These are phyloP conservation scores for Tenualosa ilisha DNA, from an alignment of 2,797 vertebrate genomes.

Conservation along the genomic window DNA sequence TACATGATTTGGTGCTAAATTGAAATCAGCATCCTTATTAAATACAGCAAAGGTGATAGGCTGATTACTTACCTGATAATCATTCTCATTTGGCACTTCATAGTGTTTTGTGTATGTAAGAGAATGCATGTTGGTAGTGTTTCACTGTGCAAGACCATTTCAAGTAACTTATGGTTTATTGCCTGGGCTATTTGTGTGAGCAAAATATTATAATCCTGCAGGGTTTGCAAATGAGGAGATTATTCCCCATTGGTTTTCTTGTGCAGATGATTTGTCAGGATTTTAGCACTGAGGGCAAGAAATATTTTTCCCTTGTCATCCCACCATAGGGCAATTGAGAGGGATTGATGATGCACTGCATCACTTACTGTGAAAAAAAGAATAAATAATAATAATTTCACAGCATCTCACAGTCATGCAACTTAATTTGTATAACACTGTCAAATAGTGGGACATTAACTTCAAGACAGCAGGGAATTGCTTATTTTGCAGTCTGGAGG, in stretches of 20 bases:
- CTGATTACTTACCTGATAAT: background rate
- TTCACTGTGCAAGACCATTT: background rate
- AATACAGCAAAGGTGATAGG: background rate
- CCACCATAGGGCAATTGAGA: background rate
- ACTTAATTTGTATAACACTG: constrained; percentile 7
- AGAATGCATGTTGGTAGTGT: background rate
- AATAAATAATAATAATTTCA: background rate
- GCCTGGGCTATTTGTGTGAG: background rate
- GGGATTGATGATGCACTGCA: background rate
- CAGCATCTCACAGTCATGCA: constrained; percentile 5
- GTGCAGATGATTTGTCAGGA: background rate
- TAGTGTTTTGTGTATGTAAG: background rate
- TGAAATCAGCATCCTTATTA: background rate
- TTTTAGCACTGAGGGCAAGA: background rate
- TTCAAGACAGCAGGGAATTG: background rate
- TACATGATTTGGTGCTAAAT: background rate
- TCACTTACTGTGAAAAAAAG: background rate
- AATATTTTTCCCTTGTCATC: background rate
- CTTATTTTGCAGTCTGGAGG: background rate
- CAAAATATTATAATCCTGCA: background rate
- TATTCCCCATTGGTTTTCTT: background rate
- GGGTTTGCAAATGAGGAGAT: background rate
- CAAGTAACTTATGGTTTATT: background rate
- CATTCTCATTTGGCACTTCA: background rate
- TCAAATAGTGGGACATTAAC: background rate